Base-by-base conservation (phyloP, 1,140 invertebrate genomes). In the Mylabris phalerata region DNA sequence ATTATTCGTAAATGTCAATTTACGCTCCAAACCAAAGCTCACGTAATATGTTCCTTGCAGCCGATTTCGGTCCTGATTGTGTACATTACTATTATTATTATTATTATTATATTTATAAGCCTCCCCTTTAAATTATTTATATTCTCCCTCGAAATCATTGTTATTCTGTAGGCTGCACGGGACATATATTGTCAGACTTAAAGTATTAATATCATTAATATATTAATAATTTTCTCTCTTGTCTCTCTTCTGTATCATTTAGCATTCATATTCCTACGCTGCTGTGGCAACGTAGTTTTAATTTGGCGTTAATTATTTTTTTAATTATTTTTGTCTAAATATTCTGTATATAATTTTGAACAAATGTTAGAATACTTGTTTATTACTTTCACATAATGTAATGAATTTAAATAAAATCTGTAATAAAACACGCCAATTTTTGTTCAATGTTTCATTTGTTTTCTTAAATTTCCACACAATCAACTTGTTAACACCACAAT, bases 401-500 rank as follows among this genome's bases (percentile, higher is more conserved):
- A 59, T 65, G 55, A 65, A 62, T 57, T 65, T 60, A 62, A 63
- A 51, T 46, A 61, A 62, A 62, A 60, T 59, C 54, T 45, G 38
- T 46, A 65, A 65, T 65, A 65, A 65, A 62, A 63, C 50, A 32
- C 32, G 32, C 32, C 32, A 32, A 32, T 32, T 32, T 32, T 48
- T 45, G 42, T 52, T 52, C 39, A 50, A 44, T 42, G 40, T 46
- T 51, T 40, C 3, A 25, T 9, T 41, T 41, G 13, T n/a, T 43
- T 57, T 43, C n/a, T 49, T 9, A 47, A 49, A 48, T 48, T 45
- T n/a, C 19, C 19, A 19, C 1, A 24, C 42, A 55, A 44, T 57
- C 67, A 65, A 49, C 40, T 55, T 56, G 58, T 68, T 3, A 71
- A 47, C 7, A 63, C 62, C 54, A 85, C 76, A 42, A 85, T 74